Evolutionary conservation across 2,797 vertebrate genomes (phyloP), one percentile per base, ranked within the genome.

Genomic region (Orestias chungarensis): DNA sequence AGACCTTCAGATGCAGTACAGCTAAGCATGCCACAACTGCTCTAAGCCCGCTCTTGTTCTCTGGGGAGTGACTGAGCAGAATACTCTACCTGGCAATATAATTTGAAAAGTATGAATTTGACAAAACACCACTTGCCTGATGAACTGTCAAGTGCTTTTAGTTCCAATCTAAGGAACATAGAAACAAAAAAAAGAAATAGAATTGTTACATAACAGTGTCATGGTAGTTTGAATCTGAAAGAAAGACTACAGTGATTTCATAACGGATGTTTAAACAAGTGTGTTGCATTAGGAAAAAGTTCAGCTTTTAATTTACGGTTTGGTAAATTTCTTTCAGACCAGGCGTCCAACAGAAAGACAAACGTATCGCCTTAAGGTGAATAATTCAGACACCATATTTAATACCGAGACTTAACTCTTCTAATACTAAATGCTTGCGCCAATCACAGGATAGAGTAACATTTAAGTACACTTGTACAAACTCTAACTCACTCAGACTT

Each of bases 361-460:
- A 1, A 59, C 35, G 31, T 35, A 50, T 23, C 52, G 42, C 42
- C 66, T 46, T 57, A 29, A 68, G 42, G 40, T 70, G 67, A 50
- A 40, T 66, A n/a, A 68, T 55, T 72, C 71, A 77, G 17, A 84
- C 61, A 69, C 67, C 1, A 73, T 70, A 67, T 74, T 70, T 75
- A 46, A 64, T 69, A 66, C 70, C 73, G 66, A 84, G 50, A 55
- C 73, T 23, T 15, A n/a, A 42, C 71, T 70, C 69, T 40, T 27
- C 52, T 27, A 33, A 35, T 17, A 25, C 11, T 23, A 50, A 74
- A 66, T 4, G 1, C n/a, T 68, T 61, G 17, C 25, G 20, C 47
- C 40, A 72, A 17, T 79, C 50, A 73, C 27, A 1, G 29, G 74
- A 31, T 49, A 46, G 20, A 49, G 20, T 5, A 40, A 3, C 55